phyloP scores from a whole-genome alignment of 1,140 invertebrate species.

The Achroia grisella region DNA sequence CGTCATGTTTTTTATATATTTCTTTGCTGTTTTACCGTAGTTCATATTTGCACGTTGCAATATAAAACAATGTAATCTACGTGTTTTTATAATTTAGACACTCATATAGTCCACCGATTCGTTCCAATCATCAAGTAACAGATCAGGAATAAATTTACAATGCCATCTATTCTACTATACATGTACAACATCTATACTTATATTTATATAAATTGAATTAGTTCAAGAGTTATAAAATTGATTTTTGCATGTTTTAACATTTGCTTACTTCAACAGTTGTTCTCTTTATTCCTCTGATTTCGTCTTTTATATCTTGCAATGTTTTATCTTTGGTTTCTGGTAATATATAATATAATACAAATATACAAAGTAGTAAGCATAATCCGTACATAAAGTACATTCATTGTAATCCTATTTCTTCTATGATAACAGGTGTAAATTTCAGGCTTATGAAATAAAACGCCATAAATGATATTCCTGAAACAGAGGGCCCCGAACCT shows the following conservation, averaged over 20 bases:
- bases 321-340: slow-evolving; percentile 46
- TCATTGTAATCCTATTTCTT: slow-evolving; percentile 20
- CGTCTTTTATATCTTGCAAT: slow-evolving; percentile 39
- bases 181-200: too few species aligned
- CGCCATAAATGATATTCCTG: slow-evolving; percentile 26
- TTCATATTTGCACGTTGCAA: too few species aligned
- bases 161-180: too few species aligned
- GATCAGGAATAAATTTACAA: too few species aligned
- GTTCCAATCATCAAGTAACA: too few species aligned
- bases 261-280: not conserved
- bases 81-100: too few species aligned
- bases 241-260: not conserved
- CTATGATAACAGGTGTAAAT: slow-evolving; percentile 28
- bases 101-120: too few species aligned
- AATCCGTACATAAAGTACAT: slow-evolving; percentile 28
- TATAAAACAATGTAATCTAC: too few species aligned
- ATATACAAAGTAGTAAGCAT: slow-evolving; percentile 17
- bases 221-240: too few species aligned
- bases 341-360: slow-evolving; percentile 26
- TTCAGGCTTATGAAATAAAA: slow-evolving; percentile 25
- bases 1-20: too few species aligned
- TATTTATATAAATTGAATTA: too few species aligned
- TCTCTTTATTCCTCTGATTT: slow-evolving; percentile 24
- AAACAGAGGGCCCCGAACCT: slow-evolving; percentile 19
- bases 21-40: too few species aligned